Base-by-base conservation (phyloP, 2,113 vertebrate species). In the Porphyrio hochstetteri region DNA sequence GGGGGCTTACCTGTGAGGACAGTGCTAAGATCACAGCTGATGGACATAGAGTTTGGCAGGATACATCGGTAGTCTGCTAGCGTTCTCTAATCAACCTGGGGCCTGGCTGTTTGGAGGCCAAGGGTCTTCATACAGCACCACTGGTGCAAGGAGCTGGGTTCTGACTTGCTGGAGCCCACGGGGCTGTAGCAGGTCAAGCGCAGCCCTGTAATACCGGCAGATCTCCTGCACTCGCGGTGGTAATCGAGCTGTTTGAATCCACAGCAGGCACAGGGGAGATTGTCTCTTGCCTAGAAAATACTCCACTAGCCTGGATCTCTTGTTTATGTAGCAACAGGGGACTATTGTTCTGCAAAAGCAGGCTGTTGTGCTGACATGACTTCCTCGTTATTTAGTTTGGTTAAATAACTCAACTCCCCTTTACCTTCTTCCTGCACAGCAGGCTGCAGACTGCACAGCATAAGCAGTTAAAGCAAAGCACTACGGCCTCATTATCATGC, bases 361-460 rank as follows among this genome's bases (percentile, higher is more conserved):
- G 92, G 94, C 95, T 97, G 95, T 95, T 96, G 93, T 91, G 90
- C 90, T 97, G 97, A 97, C 95, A 96, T 82, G 90, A 93, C 92
- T 96, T 97, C 96, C 95, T 96, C 97, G 96, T 97, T 98, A 98
- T 96, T 98, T 96, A 96, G 97, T 95, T 91, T 93, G 82, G 95
- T 98, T 98, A 97, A 98, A 97, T 98, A 98, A 97, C 91, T 97
- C 95, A 96, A 46, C 96, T 97, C 93, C 93, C 97, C 95, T 96
- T 95, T 97, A 97, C 97, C 97, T 98, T 97, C 97, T 96, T 96
- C 97, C 95, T 40, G 87, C 88, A 86, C 97, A 97, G 95, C 96
- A 97, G 97, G 93, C 90, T 94, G 91, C 90, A 95, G 90, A 56
- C 94, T 94, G 88, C 92, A 95, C 84, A 93, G 95, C 92, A 81